phyloP scores from a whole-genome alignment of 2,888 invertebrate species.

The Hydriomena furcata region DNA sequence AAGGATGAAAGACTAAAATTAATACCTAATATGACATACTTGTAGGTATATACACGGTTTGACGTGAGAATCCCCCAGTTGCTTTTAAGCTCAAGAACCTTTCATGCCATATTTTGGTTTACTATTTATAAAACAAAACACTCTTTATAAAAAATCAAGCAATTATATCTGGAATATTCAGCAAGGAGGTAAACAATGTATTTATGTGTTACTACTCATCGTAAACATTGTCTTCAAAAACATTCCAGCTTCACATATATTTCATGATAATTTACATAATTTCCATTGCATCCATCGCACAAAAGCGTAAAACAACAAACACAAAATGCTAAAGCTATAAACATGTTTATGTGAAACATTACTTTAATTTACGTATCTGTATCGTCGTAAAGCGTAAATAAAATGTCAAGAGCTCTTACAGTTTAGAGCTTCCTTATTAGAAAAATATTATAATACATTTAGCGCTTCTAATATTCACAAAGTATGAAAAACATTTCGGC shows the following conservation, averaged over 20 bases:
- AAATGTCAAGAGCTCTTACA: slow-evolving; percentile 5
- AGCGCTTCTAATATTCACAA: not conserved
- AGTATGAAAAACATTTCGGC: not conserved
- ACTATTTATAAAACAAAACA: too few relatives aligned
- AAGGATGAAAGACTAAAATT: too few relatives aligned
- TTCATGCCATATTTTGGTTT: too few relatives aligned
- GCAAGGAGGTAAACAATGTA: too few relatives aligned
- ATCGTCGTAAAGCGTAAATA: slow-evolving; percentile 19
- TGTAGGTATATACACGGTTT: too few relatives aligned
- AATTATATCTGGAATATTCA: too few relatives aligned
- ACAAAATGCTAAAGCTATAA: slow-evolving; percentile 32
- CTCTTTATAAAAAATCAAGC: too few relatives aligned
- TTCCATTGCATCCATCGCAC: slow-evolving; percentile 8
- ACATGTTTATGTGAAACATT: slow-evolving; percentile 29
- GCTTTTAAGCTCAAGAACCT: too few relatives aligned
- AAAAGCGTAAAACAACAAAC: slow-evolving; percentile 26
- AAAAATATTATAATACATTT: not conserved
- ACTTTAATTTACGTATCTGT: slow-evolving; percentile 32
- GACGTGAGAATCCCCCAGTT: too few relatives aligned
- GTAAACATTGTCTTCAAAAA: not conserved
- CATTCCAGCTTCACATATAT: not conserved
- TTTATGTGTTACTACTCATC: too few relatives aligned
- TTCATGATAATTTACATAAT: slow-evolving; percentile 4
- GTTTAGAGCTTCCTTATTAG: slow-evolving; percentile 12
- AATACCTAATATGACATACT: too few relatives aligned